Conservation (phyloP, 1,140 invertebrate genomes). For the Lordiphosa stackelbergi region DNA sequence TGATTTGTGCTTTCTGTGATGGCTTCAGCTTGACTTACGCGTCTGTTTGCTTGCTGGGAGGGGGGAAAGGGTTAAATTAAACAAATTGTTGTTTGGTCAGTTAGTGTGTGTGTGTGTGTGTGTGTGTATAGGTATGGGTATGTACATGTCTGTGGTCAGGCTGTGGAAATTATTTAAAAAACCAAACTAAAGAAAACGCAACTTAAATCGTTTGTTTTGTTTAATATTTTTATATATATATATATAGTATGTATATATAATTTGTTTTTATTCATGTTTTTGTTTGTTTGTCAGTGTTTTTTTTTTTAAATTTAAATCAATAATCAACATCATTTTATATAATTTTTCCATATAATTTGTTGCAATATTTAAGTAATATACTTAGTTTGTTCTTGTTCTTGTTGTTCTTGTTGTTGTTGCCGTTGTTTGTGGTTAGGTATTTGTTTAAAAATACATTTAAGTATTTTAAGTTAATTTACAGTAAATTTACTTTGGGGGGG, state of each 20-base stretch:
- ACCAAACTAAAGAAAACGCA: conserved; percentile 57
- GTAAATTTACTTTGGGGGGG: conserved; percentile 46
- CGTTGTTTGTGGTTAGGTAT: conserved; percentile 45
- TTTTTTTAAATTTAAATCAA: conserved; percentile 70
- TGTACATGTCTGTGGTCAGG: conserved; percentile 50
- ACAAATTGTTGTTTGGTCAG: conserved; percentile 54
- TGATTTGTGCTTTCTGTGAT: conserved; percentile 72
- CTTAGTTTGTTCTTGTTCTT: conserved; percentile 52
- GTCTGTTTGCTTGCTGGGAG: conserved; percentile 33
- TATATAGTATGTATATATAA: conserved; percentile 38
- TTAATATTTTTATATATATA: conserved; percentile 63
- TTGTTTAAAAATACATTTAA: conserved; percentile 33
- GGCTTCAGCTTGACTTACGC: conserved; percentile 61
- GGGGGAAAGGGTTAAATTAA: conserved; percentile 13
- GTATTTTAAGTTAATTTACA: conserved; percentile 64
- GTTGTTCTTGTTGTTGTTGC: conserved; percentile 51
- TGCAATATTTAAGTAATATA: conserved; percentile 71
- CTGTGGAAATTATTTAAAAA: conserved; percentile 7
- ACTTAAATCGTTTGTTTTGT: conserved; percentile 49
- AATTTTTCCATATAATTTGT: conserved; percentile 63
- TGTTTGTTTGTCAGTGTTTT: conserved; percentile 65
- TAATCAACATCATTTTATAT: conserved; percentile 75
- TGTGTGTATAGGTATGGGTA: conserved; percentile 35
- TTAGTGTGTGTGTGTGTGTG: conserved; percentile 39
- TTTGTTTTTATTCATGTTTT: conserved; percentile 61